Evolutionary conservation across 1,140 invertebrate species (phyloP).

Genomic region (Hycleus cichorii): DNA sequence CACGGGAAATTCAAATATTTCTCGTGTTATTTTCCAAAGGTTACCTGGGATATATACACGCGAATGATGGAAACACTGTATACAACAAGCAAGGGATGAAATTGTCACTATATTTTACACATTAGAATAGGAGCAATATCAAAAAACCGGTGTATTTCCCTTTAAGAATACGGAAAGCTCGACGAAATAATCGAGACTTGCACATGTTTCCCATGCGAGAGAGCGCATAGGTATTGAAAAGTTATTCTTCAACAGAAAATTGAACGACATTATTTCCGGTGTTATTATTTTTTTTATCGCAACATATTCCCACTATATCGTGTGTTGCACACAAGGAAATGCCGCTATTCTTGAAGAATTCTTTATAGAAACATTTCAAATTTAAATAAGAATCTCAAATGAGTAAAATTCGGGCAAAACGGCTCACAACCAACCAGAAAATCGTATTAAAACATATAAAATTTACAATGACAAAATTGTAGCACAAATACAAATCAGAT

Average conservation of each 20-base stretch:
- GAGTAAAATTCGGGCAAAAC: too few species aligned
- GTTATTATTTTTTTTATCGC: slow-evolving; percentile 14
- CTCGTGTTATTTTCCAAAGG: slow-evolving; percentile 19
- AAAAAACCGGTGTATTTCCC: slow-evolving; percentile 29
- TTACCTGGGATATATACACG: slow-evolving; percentile 27
- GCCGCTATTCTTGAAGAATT: too few species aligned
- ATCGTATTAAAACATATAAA: too few species aligned
- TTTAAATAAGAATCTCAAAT: too few species aligned
- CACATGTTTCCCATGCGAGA: slow-evolving; percentile 15
- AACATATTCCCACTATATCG: not conserved
- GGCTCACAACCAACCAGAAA: too few species aligned
- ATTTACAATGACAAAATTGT: too few species aligned
- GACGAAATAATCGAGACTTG: slow-evolving; percentile 21
- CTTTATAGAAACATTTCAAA: too few species aligned
- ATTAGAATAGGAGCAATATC: slow-evolving; percentile 31
- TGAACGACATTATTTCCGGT: slow-evolving; percentile 18
- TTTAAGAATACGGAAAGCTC: slow-evolving; percentile 5
- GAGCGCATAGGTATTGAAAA: slow-evolving; percentile 18
- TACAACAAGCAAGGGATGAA: slow-evolving; percentile 29
- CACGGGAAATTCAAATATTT: slow-evolving; percentile 34
- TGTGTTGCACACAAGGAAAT: not conserved
- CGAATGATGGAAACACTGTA: slow-evolving; percentile 28
- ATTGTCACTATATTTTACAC: slow-evolving; percentile 34
- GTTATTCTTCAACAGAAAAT: slow-evolving; percentile 20
- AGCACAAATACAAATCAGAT: too few species aligned